Evolutionary conservation across 2,797 vertebrate species (phyloP).

Genomic region (Muscicapa striata): DNA sequence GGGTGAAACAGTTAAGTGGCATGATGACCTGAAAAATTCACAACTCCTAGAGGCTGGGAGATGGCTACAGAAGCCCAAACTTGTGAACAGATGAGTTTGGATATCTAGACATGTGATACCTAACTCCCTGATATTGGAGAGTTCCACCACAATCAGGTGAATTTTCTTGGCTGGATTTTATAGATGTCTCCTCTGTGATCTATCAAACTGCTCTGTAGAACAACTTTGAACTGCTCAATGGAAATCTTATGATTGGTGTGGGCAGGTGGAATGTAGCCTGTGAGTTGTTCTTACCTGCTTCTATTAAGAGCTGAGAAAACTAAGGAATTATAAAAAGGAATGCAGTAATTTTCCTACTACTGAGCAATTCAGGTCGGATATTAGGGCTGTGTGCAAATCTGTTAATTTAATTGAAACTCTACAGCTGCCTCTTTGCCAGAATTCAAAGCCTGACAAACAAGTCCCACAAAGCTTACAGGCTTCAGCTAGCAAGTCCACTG

Average conservation of each 20-base stretch:
- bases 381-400: neutral
- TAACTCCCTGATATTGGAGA: neutral
- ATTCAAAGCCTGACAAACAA: conserved; percentile 20
- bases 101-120: neutral
- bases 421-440: neutral
- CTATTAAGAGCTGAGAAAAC: neutral
- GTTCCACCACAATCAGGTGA: neutral
- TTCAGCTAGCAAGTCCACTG: neutral
- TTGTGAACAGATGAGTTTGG: neutral
- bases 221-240: neutral
- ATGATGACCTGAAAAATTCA: neutral
- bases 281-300: neutral
- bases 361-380: neutral
- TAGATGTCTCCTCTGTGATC: neutral
- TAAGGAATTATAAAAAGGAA: neutral
- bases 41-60: neutral
- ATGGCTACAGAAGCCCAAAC: neutral
- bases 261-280: neutral
- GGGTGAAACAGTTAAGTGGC: neutral
- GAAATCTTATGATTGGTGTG: neutral
- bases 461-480: neutral
- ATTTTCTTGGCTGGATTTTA: neutral
- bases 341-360: neutral
- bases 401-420: conserved; percentile 20
- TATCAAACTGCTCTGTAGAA: neutral